Percentiles rank a stretch among this genome's conserved stretches.
Evolutionary conservation across 2,797 vertebrate genomes (phyloP).

Genomic region (Scarus forsteni): DNA sequence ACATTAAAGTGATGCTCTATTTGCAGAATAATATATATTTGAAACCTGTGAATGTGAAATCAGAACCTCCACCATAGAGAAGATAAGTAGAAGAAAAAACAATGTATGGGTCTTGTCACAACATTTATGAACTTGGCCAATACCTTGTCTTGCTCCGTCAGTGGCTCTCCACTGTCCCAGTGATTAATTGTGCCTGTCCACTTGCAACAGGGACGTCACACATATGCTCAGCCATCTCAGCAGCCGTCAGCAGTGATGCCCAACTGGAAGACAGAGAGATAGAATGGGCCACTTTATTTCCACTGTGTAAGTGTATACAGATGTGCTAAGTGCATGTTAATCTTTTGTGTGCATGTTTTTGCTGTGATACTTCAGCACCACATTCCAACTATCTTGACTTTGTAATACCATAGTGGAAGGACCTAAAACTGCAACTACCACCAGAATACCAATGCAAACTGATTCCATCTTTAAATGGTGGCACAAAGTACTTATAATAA

Average conservation of each 20-base stretch:
- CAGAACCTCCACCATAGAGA: neutral
- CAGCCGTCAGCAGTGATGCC: slow-evolving; percentile 23
- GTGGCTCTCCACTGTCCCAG: slow-evolving; percentile 68
- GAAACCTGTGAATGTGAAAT: slow-evolving; percentile 4
- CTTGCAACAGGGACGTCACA: slow-evolving; percentile 73
- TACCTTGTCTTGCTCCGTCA: slow-evolving; percentile 79
- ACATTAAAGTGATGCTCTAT: slow-evolving; percentile 7
- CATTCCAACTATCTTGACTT: neutral
- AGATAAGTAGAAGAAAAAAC: neutral
- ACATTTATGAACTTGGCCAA: slow-evolving; percentile 28
- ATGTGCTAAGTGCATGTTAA: slow-evolving; percentile 13
- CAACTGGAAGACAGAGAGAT: slow-evolving; percentile 23
- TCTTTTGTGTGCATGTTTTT: neutral
- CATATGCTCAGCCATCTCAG: slow-evolving; percentile 50
- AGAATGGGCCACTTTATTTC: slow-evolving; percentile 26
- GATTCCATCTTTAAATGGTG: no score
- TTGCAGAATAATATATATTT: slow-evolving; percentile 4
- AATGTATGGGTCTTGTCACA: neutral
- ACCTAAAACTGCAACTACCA: neutral
- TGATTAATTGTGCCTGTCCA: slow-evolving; percentile 76
- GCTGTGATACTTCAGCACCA: neutral
- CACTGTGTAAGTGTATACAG: slow-evolving; percentile 10
- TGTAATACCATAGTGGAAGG: neutral
- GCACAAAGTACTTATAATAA: no score
- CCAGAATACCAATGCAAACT: slow-evolving; percentile 3